Percentiles rank a stretch among this genome's conserved stretches.
Conservation (phyloP, 1,140 invertebrate genomes). For the Kradibia gibbosae region DNA sequence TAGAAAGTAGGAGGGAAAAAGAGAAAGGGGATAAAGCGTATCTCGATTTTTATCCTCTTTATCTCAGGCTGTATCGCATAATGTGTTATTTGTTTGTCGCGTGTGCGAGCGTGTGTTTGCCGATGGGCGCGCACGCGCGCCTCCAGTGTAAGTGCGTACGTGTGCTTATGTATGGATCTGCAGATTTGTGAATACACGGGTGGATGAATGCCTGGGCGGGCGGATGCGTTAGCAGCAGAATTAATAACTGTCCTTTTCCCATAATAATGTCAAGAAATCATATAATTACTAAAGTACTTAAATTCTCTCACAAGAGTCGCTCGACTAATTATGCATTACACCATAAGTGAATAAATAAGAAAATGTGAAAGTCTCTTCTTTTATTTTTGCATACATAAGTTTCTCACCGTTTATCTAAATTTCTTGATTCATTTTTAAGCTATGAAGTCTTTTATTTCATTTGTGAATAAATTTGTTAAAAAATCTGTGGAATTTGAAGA, state of each 20-base stretch:
- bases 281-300: constrained; percentile 35
- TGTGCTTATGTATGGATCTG: neutral
- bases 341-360: neutral
- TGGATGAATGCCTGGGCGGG: neutral
- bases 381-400: neutral
- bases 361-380: neutral
- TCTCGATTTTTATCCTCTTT: constrained; percentile 24
- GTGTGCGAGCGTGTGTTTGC: neutral
- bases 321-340: neutral
- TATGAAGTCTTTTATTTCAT: neutral
- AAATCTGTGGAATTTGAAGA: neutral
- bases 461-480: no score
- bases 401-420: neutral
- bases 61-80: neutral
- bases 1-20: constrained; percentile 47
- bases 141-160: neutral
- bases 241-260: constrained; percentile 11
- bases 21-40: neutral
- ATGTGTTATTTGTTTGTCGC: neutral
- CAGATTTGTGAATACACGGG: neutral
- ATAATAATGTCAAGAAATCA: constrained; percentile 9
- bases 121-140: neutral
- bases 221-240: constrained; percentile 7
- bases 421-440: neutral
- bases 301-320: constrained; percentile 35